Percentiles rank a stretch among this genome's conserved stretches.
Evolutionary conservation across 1,140 invertebrate genomes (phyloP).

Genomic region (Procambarus clarkii): DNA sequence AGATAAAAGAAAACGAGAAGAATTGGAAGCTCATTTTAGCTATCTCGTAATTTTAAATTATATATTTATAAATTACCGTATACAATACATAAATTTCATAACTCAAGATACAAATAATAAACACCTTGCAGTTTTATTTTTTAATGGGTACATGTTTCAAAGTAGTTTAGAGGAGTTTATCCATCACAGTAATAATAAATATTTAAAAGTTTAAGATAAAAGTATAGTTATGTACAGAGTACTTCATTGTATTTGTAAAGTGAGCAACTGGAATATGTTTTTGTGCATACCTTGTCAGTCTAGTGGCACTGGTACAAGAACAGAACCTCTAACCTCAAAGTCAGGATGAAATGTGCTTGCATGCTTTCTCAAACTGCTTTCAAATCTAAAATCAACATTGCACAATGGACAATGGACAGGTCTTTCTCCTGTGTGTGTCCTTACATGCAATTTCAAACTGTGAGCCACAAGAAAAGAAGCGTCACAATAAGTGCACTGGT

Average conservation of each 20-base stretch:
- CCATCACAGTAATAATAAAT: no score
- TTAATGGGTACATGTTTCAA: no score
- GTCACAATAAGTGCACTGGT: conserved; percentile 19
- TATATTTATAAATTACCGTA: no score
- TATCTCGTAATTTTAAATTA: no score
- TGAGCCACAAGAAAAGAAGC: conserved; percentile 28
- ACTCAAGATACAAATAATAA: no score
- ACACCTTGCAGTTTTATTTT: no score
- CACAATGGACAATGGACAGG: conserved; percentile 29
- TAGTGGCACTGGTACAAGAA: neutral
- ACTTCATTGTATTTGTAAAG: neutral
- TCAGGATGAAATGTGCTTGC: conserved; percentile 9
- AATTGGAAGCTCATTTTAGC: no score
- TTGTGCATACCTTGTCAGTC: neutral
- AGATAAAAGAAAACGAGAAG: no score
- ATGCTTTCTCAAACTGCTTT: conserved; percentile 33
- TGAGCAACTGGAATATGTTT: neutral
- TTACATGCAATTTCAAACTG: conserved; percentile 28
- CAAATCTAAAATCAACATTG: conserved; percentile 29
- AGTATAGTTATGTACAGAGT: no score
- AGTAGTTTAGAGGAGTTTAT: no score
- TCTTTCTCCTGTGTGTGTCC: conserved; percentile 33
- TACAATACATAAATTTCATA: no score
- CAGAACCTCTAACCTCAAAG: conserved; percentile 2
- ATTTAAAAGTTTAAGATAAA: no score